Conservation (phyloP, 1,140 invertebrate genomes). For the Pseudomyrmex cubaensis region DNA sequence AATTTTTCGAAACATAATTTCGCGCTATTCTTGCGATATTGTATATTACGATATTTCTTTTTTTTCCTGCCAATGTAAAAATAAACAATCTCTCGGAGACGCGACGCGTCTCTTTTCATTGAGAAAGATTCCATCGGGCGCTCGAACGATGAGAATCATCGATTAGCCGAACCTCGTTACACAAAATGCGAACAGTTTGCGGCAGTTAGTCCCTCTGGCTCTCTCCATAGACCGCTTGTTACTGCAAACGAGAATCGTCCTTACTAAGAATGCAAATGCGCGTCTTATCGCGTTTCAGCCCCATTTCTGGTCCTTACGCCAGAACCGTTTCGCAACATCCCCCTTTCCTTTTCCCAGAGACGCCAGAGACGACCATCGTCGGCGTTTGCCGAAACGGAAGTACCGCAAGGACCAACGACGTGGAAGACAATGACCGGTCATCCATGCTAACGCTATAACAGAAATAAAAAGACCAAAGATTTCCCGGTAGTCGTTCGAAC, state of each 20-base stretch:
- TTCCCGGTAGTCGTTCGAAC: constrained; percentile 4
- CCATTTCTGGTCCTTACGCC: constrained; percentile 61
- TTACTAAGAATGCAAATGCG: constrained; percentile 80
- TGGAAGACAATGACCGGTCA: constrained; percentile 46
- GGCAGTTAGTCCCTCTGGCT: constrained; percentile 7
- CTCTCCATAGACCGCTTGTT: constrained; percentile 72
- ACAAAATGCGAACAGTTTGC: constrained; percentile 20
- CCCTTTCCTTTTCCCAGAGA: background rate
- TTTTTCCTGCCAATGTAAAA: background rate
- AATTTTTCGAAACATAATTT: constrained; percentile 33
- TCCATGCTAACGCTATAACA: constrained; percentile 26
- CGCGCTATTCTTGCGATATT: too few species aligned
- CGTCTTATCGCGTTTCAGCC: constrained; percentile 75
- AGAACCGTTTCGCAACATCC: constrained; percentile 52
- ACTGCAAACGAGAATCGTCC: constrained; percentile 78
- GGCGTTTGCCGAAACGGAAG: constrained; percentile 49
- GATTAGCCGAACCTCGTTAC: constrained; percentile 20
- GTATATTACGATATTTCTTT: background rate
- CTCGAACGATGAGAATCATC: constrained; percentile 21
- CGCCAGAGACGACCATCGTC: constrained; percentile 67
- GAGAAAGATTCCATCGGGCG: background rate
- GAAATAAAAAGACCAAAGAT: constrained; percentile 13
- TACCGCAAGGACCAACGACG: constrained; percentile 7
- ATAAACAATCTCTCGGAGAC: background rate
- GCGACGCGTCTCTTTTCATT: background rate